Evolutionary conservation across 2,113 vertebrate species (phyloP), one percentile per base, ranked within the genome.

Genomic region (Cinclus cinclus): DNA sequence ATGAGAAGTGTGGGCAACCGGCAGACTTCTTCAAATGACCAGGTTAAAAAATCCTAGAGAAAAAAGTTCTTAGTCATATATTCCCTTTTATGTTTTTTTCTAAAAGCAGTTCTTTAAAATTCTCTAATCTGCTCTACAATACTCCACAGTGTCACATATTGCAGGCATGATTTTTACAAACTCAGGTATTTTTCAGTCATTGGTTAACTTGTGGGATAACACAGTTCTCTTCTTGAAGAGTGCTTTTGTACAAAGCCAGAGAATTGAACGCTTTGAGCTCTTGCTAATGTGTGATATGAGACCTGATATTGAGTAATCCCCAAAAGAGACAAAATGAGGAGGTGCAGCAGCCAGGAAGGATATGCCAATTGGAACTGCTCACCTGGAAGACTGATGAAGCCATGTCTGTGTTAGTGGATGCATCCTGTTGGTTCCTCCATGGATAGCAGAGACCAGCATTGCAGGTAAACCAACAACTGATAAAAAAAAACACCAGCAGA

Each of bases 281-380:
- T 64, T 4, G 2, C 10, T 71, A 13, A 46, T 5, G 11, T 1
- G 4, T 60, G 31, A 35, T 30, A 44, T 0, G 1, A 87, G 39
- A 74, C 15, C 22, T 39, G 65, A 50, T 22, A 6, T 55, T 46
- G 27, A 65, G 22, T 25, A 59, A 82, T 37, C 7, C 12, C 52
- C 39, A 20, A 33, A 55, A 59, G 49, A 83, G 41, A 21, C 13
- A n/a, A 73, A 83, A 76, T 20, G 41, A 55, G 58, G 41, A 65
- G 12, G 12, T 30, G 10, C 65, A 53, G 8, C 44, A 52, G 11
- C 15, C n/a, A 53, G 42, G 7, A 6, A 63, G 52, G 39, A 27
- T 28, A 42, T 47, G 25, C 25, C 17, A 33, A 10, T 22, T 31
- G 75, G 31, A 33, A 15, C 12, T 49, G 56, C 59, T 91, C 13